Conservation (phyloP, 2,888 invertebrate species). For the Ernsta delagoae region DNA sequence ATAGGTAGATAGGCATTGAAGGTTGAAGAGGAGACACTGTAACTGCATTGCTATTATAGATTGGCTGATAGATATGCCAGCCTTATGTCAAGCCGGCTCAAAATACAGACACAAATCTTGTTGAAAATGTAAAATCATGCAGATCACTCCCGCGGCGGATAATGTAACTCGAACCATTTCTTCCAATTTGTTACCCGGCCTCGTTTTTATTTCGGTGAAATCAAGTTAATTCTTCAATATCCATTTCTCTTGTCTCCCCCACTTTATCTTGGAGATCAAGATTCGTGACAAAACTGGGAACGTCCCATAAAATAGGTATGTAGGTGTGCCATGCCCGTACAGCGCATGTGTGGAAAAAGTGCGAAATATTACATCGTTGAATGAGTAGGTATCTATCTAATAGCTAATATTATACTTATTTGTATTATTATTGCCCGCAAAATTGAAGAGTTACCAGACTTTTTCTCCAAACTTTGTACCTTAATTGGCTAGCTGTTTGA, state of each 20-base stretch:
- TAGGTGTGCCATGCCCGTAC: constrained; percentile 47
- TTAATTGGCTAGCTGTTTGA: too few species aligned
- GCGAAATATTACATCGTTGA: constrained; percentile 6
- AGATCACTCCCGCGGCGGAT: constrained; percentile 3
- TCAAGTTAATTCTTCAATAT: constrained; percentile 53
- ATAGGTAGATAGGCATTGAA: too few species aligned
- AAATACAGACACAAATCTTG: not conserved
- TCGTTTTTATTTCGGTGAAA: constrained; percentile 47
- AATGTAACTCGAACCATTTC: constrained; percentile 10
- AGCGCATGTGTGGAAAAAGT: constrained; percentile 33
- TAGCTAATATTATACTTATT: too few species aligned
- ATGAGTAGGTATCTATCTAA: too few species aligned
- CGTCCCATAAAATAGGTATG: constrained; percentile 45
- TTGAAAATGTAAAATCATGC: constrained; percentile 6
- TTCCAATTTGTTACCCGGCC: constrained; percentile 39
- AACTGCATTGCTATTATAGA: too few species aligned
- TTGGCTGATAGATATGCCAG: too few species aligned
- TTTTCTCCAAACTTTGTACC: too few species aligned
- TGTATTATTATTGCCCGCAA: too few species aligned
- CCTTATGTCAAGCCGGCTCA: not conserved
- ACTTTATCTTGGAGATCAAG: constrained; percentile 49
- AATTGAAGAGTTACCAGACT: too few species aligned
- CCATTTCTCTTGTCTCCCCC: constrained; percentile 50
- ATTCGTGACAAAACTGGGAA: constrained; percentile 61
- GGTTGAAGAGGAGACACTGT: too few species aligned